phyloP scores from a whole-genome alignment of 2,113 vertebrate genomes.

The Pseudopipra pipra region DNA sequence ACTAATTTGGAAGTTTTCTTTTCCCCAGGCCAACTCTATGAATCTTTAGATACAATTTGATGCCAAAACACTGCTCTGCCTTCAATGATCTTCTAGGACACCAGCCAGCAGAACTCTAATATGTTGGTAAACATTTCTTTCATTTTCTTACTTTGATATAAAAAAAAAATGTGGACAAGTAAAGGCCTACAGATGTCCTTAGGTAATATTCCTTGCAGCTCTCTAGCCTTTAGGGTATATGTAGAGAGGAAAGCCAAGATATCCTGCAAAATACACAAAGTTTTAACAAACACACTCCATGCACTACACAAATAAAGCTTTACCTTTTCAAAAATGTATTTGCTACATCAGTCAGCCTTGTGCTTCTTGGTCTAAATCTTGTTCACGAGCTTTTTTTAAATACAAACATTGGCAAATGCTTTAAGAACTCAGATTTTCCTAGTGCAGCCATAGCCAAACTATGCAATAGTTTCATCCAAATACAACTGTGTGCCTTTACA shows the following conservation, averaged over 20 bases:
- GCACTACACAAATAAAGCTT: background rate
- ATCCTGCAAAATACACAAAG: background rate
- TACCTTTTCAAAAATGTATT: background rate
- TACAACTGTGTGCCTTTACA: conserved; percentile 27
- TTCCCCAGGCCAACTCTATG: background rate
- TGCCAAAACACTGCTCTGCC: background rate
- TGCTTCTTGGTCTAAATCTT: background rate
- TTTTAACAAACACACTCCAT: background rate
- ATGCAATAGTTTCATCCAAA: background rate
- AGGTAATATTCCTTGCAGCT: background rate
- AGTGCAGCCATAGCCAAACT: background rate
- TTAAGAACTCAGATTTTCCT: background rate
- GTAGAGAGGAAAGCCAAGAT: background rate
- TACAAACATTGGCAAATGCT: background rate
- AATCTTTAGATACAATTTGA: background rate
- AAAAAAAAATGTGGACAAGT: background rate
- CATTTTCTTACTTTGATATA: background rate
- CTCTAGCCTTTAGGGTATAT: background rate
- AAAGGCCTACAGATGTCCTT: background rate
- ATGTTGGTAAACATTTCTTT: background rate
- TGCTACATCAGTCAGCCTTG: background rate
- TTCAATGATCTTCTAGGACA: background rate
- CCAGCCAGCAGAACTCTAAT: background rate
- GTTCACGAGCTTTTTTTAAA: background rate
- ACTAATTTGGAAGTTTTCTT: background rate